Percentiles rank a stretch among this genome's conserved stretches.
Evolutionary conservation across 2,797 vertebrate species (phyloP).

Genomic region (Pangasius mekongensis): DNA sequence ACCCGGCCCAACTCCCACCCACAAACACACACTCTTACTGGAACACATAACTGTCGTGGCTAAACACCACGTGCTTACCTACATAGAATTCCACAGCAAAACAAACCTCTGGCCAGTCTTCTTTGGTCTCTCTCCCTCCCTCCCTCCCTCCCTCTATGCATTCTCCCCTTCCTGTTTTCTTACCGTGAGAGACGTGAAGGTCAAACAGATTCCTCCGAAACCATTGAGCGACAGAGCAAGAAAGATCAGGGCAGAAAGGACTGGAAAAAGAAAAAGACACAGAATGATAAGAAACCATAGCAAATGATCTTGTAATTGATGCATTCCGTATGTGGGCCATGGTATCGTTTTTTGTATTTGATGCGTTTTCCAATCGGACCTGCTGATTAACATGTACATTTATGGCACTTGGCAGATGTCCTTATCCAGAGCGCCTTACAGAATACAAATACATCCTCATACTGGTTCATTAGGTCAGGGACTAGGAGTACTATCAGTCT

Average conservation of each 20-base stretch:
- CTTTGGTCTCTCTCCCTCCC: neutral
- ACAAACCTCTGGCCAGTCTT: neutral
- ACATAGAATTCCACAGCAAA: slow-evolving; percentile 48
- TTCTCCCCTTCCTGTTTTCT: slow-evolving; percentile 58
- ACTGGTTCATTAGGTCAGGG: neutral
- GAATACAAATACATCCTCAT: no score
- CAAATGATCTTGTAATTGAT: neutral
- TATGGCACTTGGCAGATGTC: neutral
- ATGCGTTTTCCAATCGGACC: neutral
- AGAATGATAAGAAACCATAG: neutral
- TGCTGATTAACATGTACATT: neutral
- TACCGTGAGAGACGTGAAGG: slow-evolving; percentile 92
- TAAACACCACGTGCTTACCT: slow-evolving; percentile 37
- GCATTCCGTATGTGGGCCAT: neutral
- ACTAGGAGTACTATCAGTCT: neutral
- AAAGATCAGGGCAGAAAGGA: slow-evolving; percentile 82
- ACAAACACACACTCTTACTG: neutral
- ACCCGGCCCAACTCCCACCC: slow-evolving; percentile 27
- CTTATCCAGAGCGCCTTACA: neutral
- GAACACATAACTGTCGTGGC: slow-evolving; percentile 59
- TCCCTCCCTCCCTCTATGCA: neutral
- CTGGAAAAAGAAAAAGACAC: slow-evolving; percentile 57
- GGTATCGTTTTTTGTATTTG: neutral
- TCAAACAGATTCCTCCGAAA: slow-evolving; percentile 91
- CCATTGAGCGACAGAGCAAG: slow-evolving; percentile 88